A percentile compares a stretch with the other conserved stretches of the same genome.
phyloP scores from a whole-genome alignment of 37 sponge, comb jelly and placozoan genomes.

The Beroe ovata region DNA sequence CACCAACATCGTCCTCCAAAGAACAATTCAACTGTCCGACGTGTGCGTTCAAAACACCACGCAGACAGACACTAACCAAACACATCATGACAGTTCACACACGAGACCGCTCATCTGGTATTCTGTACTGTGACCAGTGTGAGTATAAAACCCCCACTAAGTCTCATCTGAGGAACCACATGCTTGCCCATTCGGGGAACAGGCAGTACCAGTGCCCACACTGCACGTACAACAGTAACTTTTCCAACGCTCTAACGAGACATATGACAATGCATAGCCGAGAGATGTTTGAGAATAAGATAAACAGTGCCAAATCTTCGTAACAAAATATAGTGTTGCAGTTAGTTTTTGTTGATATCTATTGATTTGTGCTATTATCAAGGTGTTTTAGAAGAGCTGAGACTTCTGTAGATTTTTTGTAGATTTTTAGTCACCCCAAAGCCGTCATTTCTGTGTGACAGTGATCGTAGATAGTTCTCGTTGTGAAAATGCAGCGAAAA shows the following conservation, averaged over 20 bases:
- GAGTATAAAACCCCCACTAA: constrained; percentile 47
- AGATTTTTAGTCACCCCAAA: too few species aligned
- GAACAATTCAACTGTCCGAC: constrained; percentile 41
- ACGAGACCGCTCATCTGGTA: constrained; percentile 17
- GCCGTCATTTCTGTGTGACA: too few species aligned
- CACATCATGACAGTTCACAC: constrained; percentile 32
- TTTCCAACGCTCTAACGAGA: constrained; percentile 29
- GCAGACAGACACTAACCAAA: constrained; percentile 5
- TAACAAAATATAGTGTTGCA: too few species aligned
- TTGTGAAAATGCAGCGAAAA: too few species aligned
- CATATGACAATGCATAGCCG: constrained; percentile 53
- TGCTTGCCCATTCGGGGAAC: constrained; percentile 52
- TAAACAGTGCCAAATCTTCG: background rate
- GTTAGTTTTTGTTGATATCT: too few species aligned
- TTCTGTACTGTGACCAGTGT: constrained; percentile 54
- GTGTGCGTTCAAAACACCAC: constrained; percentile 39
- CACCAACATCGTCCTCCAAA: background rate
- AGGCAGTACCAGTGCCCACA: constrained; percentile 57
- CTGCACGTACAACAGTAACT: constrained; percentile 48
- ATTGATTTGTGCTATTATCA: too few species aligned
- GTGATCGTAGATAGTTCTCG: too few species aligned
- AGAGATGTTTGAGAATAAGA: constrained; percentile 32
- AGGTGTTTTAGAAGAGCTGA: too few species aligned
- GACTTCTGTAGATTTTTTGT: too few species aligned
- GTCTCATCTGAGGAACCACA: constrained; percentile 51